Percentiles rank a stretch among this genome's conserved stretches.
Evolutionary conservation across 2,888 invertebrate genomes (phyloP).

Genomic region (Glaucopsyche alexis): DNA sequence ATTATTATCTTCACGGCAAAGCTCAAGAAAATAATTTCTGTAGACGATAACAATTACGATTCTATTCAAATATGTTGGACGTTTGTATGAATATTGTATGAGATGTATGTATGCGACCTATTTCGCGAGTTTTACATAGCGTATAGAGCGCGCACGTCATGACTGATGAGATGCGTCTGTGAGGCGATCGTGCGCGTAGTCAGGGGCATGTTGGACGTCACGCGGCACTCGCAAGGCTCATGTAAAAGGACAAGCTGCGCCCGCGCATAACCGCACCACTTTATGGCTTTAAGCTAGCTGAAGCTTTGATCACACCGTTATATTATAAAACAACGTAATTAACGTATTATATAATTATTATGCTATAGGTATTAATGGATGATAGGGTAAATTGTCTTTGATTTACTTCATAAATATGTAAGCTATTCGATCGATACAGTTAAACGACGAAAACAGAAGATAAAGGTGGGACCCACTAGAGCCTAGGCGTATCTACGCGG

Average conservation of each 20-base stretch:
- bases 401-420: no score
- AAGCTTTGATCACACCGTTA: background rate
- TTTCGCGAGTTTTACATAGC: background rate
- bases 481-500: no score
- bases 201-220: conserved; percentile 1
- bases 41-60: background rate
- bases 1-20: background rate
- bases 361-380: no score
- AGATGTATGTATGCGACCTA: background rate
- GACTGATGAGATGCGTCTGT: background rate
- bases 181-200: background rate
- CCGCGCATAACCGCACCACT: background rate
- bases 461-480: no score
- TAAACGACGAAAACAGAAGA: no score
- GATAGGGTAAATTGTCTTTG: no score
- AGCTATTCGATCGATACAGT: no score
- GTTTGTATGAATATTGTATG: conserved; percentile 10
- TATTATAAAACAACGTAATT: no score
- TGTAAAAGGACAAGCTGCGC: conserved; percentile 1
- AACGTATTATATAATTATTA: no score
- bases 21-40: background rate
- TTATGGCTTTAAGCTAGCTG: background rate
- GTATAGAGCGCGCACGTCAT: background rate
- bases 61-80: background rate
- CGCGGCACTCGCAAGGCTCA: background rate